These are phyloP conservation scores for Malurus cyaneus DNA, from an alignment of 2,113 vertebrate genomes.

Conservation along the genomic window DNA sequence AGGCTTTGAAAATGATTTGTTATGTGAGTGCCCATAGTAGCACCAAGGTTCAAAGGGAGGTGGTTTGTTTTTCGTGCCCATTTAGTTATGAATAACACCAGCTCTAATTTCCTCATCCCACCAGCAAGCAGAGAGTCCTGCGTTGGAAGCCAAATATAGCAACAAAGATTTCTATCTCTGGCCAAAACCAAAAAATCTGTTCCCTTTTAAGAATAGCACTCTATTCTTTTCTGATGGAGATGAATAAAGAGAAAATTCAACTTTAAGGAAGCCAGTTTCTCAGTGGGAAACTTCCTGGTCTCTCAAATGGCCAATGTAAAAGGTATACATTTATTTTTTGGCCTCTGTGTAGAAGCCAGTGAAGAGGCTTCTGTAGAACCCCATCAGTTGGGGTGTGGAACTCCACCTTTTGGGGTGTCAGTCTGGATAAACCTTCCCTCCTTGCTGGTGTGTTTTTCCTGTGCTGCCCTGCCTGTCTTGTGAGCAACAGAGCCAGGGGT, in stretches of 20 bases:
- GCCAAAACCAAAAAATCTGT: constrained; percentile 74
- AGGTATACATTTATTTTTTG: constrained; percentile 12
- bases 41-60: constrained; percentile 22
- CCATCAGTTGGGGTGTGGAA: not conserved
- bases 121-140: constrained; percentile 47
- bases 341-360: not conserved
- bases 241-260: constrained; percentile 62
- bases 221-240: constrained; percentile 64
- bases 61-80: constrained; percentile 64
- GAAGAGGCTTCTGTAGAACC: not conserved
- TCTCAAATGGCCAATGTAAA: not conserved
- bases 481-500: not conserved
- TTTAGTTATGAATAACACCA: constrained; percentile 66
- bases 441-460: not conserved
- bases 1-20: constrained; percentile 44
- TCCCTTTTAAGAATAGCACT: constrained; percentile 65
- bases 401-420: not conserved
- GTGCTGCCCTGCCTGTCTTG: not conserved
- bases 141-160: constrained; percentile 70
- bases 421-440: not conserved
- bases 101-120: constrained; percentile 68
- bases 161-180: constrained; percentile 71
- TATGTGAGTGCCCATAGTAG: constrained; percentile 33
- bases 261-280: constrained; percentile 31
- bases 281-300: constrained; percentile 14